These are phyloP conservation scores for Scytalopus superciliaris DNA, from an alignment of 2,113 vertebrate species.

Conservation along the genomic window DNA sequence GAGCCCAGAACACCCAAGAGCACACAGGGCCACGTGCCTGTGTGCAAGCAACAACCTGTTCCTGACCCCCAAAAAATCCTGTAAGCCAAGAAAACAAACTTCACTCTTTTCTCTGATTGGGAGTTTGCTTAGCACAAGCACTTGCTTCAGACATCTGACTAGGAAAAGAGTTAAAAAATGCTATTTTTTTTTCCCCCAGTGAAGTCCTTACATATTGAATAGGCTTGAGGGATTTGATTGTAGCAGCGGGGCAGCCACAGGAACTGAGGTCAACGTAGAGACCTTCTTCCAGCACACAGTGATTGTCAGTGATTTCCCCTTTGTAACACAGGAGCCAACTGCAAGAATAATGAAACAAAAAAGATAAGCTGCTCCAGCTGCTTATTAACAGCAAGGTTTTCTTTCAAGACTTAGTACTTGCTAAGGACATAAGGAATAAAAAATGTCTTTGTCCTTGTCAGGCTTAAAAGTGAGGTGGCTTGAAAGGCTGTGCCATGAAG, in stretches of 20 bases:
- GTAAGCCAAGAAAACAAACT: not conserved
- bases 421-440: not conserved
- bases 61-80: not conserved
- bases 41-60: fast-evolving
- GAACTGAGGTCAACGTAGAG: slow-evolving; percentile 82
- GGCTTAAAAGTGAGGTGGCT: not conserved
- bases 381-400: not conserved
- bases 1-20: not conserved
- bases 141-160: not conserved
- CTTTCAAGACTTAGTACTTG: not conserved
- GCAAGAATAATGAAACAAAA: slow-evolving; percentile 42
- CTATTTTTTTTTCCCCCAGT: not conserved
- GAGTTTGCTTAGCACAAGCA: not conserved
- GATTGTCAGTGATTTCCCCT: slow-evolving; percentile 71
- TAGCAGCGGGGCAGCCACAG: slow-evolving; percentile 76
- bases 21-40: fast-evolving
- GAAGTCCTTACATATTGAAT: slow-evolving; percentile 81
- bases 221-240: slow-evolving; percentile 82
- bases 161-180: not conserved
- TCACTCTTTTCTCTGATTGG: not conserved
- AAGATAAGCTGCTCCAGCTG: not conserved
- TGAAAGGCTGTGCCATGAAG: not conserved
- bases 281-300: slow-evolving; percentile 86
- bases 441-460: not conserved
- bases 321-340: slow-evolving; percentile 86